Evolutionary conservation across 2,113 vertebrate species (phyloP).

Genomic region (Rostratula benghalensis): DNA sequence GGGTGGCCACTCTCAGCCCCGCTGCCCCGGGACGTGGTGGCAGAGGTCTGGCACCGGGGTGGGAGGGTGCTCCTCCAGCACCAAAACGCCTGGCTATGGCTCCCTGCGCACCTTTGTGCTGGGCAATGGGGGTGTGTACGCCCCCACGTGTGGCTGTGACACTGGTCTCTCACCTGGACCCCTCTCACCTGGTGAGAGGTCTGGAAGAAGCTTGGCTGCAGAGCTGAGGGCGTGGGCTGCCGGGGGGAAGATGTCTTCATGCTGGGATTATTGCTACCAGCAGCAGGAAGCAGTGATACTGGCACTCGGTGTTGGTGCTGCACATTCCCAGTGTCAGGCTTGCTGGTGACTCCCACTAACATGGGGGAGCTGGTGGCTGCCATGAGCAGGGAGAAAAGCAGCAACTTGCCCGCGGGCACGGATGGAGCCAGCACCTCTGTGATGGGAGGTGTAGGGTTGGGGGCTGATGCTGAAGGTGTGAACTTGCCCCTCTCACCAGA

Average conservation of each 20-base stretch:
- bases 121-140: not conserved
- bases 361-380: not conserved
- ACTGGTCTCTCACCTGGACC: not conserved
- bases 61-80: not conserved
- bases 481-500: not conserved
- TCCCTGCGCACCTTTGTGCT: not conserved
- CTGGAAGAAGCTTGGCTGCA: not conserved
- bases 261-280: not conserved
- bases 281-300: rapidly evolving
- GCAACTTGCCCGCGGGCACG: not conserved
- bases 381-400: not conserved
- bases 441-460: not conserved
- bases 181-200: too few species aligned
- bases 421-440: not conserved
- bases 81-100: not conserved
- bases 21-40: not conserved
- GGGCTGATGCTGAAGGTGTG: not conserved
- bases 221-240: not conserved
- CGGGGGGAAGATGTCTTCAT: rapidly evolving
- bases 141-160: rapidly evolving
- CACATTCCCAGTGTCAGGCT: not conserved
- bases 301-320: not conserved
- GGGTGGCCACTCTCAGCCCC: not conserved
- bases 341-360: not conserved
- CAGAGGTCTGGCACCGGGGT: not conserved